Evolutionary conservation across 2,888 invertebrate genomes (phyloP), one percentile per base, ranked within the genome.

Genomic region (Dioctria rufipes): DNA sequence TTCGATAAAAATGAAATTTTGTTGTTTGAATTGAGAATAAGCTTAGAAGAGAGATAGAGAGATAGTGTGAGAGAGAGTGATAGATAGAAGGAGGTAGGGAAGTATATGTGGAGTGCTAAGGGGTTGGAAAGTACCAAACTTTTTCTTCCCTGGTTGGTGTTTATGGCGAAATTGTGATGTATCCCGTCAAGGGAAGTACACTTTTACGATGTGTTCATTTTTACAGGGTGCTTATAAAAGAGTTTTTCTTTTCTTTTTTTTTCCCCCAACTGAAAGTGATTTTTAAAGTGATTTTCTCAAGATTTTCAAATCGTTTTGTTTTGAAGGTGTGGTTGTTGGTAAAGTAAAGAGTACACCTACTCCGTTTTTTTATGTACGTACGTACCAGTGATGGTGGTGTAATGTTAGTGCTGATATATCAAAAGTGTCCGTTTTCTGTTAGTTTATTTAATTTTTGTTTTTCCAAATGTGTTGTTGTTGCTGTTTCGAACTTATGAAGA

Each of bases 391-490:
- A 58, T 11, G 11, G 58, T 58, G 8, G 58, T 13, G 58, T 58
- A 51, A 51, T 71, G 71, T 54, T 51, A 54, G 71, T 54, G 51
- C 8, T 51, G 58, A 13, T 11, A 58, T 58, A 11, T 58, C 9
- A 51, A 71, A 71, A 71, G 71, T 71, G 71, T 54, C 51, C n/a
- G 8, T 49, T 46, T 46, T 71, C 25, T 39, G 25, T 25, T 25
- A 40, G 37, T 65, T 6, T 9, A 11, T 5, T 39, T 65, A 25
- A 37, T 13, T 40, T 43, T 43, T 75, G 40, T 42, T 75, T 58
- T 75, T 40, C 43, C 75, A 42, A 75, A 75, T 75, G 75, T 58
- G 40, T 40, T 75, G 75, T 61, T 75, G 75, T 75, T 40, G 75
- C 58, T 75, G 75, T 60, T 60, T 42, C 3, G 60, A 25, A 43